A percentile compares a stretch with the other conserved stretches of the same genome.
phyloP scores from a whole-genome alignment of 2,888 invertebrate genomes.

The Orchestes rusci region DNA sequence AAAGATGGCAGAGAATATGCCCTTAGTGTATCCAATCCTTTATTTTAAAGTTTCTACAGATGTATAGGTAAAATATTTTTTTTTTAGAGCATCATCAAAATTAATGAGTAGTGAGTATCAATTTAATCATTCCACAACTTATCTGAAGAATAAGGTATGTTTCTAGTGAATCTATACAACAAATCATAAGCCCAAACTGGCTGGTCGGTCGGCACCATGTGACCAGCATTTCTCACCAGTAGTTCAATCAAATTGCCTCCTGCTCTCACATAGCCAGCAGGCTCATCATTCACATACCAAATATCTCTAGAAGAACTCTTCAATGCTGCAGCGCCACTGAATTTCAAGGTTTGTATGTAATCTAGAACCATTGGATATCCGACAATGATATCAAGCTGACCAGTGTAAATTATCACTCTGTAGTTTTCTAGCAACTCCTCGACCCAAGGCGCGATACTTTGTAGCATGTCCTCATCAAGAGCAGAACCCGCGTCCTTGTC shows the following conservation, averaged over 20 bases:
- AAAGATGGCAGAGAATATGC: too few relatives aligned
- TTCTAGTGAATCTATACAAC: slow-evolving; percentile 40
- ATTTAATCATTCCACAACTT: too few relatives aligned
- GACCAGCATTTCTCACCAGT: slow-evolving; percentile 66
- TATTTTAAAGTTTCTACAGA: too few relatives aligned
- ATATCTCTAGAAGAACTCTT: slow-evolving; percentile 52
- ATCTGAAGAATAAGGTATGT: slow-evolving; percentile 9
- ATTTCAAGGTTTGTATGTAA: slow-evolving; percentile 61
- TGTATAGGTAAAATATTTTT: too few relatives aligned
- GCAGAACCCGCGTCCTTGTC: slow-evolving; percentile 8
- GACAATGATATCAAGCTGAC: slow-evolving; percentile 80
- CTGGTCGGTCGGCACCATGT: slow-evolving; percentile 70
- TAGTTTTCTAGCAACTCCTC: slow-evolving; percentile 56
- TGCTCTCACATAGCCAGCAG: slow-evolving; percentile 65
- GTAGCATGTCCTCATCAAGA: slow-evolving; percentile 6
- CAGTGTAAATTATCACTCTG: slow-evolving; percentile 70
- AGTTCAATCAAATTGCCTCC: slow-evolving; percentile 61
- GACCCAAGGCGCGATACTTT: slow-evolving; percentile 11
- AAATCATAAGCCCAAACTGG: slow-evolving; percentile 66
- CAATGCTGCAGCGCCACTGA: slow-evolving; percentile 55
- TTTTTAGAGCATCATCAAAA: too few relatives aligned
- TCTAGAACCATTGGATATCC: slow-evolving; percentile 73
- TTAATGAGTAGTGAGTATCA: too few relatives aligned
- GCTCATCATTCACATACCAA: slow-evolving; percentile 57
- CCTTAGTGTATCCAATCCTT: too few relatives aligned